Evolutionary conservation across 2,888 invertebrate genomes (phyloP), one percentile per base, ranked within the genome.

Genomic region (Trichogramma evanescens): DNA sequence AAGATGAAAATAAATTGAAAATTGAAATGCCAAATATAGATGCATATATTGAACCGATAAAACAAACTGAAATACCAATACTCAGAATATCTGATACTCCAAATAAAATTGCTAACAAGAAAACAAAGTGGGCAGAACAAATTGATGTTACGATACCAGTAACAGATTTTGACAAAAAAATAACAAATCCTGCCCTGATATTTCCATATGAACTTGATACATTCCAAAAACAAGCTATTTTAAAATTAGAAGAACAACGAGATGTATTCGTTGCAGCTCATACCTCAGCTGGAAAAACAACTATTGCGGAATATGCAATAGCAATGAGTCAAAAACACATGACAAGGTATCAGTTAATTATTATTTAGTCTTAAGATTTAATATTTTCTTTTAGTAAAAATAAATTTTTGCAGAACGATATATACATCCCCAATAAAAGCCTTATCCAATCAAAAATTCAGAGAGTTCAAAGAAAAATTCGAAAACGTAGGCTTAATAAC

Each of bases 381-480:
- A 46, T 65, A 62, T 52, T 45, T 40, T 13, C 60, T 26, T 55
- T 4, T 52, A 43, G 53, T 42, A 41, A 40, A 44, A 7, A 45
- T 43, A 13, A 40, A 41, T 54, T 42, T 51, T 64, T 63, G 56
- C 71, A 87, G 92, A 70, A 86, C 92, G 2, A 91, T 99, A 65
- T 99, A 99, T 79, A 99, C 99, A 0, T 98, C 98, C 0, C 99
- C 99, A 0, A 98, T 99, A 67, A 99, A 99, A 81, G 99, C 99
- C 0, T 80, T 99, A 2, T 99, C 98, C 0, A 99, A 99, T 81
- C 99, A 99, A 77, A 99, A 99, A 77, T 99, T 94, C 80, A 86
- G 96, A 41, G 99, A 99, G 73, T 99, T 99, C 78, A 95, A 93
- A 76, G 86, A 86, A 59, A 88, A 86, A 58, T 99, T 98, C 73